Evolutionary conservation across 2,113 vertebrate genomes (phyloP).

Genomic region (Zosterops japonicus): DNA sequence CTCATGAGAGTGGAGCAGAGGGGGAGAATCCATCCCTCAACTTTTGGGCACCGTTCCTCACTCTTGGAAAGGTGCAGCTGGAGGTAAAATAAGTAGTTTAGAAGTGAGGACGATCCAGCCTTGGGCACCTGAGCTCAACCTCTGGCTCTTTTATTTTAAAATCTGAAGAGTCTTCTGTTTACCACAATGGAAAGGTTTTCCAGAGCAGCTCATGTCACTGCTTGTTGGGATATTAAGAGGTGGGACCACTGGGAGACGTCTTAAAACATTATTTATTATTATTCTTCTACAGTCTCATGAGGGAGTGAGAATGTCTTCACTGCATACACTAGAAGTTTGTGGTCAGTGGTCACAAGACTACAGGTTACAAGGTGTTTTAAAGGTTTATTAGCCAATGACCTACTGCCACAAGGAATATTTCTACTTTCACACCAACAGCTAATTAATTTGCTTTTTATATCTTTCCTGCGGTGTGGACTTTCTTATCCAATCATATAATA

Average conservation of each 20-base stretch:
- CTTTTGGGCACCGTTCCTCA: background rate
- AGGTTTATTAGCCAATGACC: background rate
- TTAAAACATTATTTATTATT: background rate
- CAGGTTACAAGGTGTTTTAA: background rate
- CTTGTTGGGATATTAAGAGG: background rate
- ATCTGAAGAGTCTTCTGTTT: background rate
- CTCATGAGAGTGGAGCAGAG: too few species aligned
- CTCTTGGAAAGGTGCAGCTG: background rate
- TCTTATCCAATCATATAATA: background rate
- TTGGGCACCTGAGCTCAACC: background rate
- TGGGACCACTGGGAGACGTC: too few species aligned
- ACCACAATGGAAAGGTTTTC: fast-evolving
- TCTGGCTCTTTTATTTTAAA: background rate
- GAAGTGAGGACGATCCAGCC: fast-evolving
- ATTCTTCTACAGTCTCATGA: background rate
- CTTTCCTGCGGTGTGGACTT: fast-evolving
- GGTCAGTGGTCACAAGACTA: background rate
- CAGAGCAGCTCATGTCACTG: background rate
- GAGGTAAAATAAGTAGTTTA: background rate
- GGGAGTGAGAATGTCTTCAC: background rate
- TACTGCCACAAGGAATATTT: too few species aligned
- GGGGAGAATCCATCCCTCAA: too few species aligned
- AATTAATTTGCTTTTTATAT: background rate
- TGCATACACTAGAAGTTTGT: too few species aligned
- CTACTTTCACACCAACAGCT: background rate